phyloP scores from a whole-genome alignment of 2,797 vertebrate species.

The Smutsia gigantea region DNA sequence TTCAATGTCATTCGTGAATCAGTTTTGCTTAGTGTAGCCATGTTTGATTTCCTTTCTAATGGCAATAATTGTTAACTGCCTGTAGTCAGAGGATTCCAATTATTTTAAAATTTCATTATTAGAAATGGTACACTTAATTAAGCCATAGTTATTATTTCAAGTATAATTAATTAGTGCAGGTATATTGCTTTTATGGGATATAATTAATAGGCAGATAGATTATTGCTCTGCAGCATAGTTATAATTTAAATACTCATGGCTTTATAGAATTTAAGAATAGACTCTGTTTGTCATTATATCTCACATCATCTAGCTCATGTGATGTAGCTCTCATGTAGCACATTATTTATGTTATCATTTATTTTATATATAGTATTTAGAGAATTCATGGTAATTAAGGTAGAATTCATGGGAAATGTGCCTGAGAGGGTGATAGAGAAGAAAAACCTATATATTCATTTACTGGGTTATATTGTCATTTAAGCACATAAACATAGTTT shows the following conservation, averaged over 20 bases:
- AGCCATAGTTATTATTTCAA: conserved; percentile 79
- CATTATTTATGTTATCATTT: conserved; percentile 80
- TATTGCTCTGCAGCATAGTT: conserved; percentile 78
- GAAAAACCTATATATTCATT: not conserved
- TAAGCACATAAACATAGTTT: not conserved
- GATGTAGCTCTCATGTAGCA: conserved; percentile 55
- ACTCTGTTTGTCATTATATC: conserved; percentile 80
- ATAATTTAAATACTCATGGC: conserved; percentile 78
- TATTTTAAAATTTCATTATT: conserved; percentile 84
- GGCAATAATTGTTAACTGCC: conserved; percentile 68
- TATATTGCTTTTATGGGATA: conserved; percentile 82
- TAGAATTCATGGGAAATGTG: not conserved
- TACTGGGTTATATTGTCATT: not conserved
- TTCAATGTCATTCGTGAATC: not conserved
- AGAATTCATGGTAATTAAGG: not conserved
- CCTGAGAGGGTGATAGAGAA: not conserved
- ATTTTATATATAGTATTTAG: conserved; percentile 71
- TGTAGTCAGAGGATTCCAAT: conserved; percentile 76
- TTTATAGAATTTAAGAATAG: conserved; percentile 80
- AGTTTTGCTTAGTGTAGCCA: not conserved
- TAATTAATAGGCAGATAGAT: conserved; percentile 84
- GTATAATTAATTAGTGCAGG: conserved; percentile 86
- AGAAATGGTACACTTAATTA: conserved; percentile 86
- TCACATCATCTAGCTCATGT: conserved; percentile 74
- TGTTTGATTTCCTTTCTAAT: conserved; percentile 74